Percentiles rank a stretch among this genome's conserved stretches.
These are phyloP conservation scores for Gila orcuttii DNA, from an alignment of 2,113 vertebrate species.

Conservation along the genomic window DNA sequence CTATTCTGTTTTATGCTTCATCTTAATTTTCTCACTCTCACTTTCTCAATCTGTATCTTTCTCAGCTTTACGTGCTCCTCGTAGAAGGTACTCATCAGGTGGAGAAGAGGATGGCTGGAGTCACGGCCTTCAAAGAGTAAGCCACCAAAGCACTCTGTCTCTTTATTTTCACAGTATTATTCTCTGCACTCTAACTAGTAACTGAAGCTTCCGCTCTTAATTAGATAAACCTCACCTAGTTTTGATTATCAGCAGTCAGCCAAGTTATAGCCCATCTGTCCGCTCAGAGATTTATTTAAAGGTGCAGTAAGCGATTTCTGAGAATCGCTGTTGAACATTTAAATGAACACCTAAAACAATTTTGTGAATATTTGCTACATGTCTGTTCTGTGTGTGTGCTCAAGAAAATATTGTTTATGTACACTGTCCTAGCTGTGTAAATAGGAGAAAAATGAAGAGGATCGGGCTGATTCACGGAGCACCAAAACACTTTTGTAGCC, in stretches of 20 bases:
- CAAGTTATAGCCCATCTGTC: neutral
- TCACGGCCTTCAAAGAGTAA: constrained; percentile 85
- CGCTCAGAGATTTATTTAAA: neutral
- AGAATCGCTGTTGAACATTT: no score
- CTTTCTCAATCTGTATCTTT: neutral
- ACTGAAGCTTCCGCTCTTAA: neutral
- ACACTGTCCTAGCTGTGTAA: no score
- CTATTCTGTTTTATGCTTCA: neutral
- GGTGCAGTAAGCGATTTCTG: no score
- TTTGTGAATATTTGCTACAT: no score
- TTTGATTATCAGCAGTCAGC: neutral
- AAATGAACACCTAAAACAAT: no score
- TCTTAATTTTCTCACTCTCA: constrained; percentile 24
- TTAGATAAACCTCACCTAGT: neutral
- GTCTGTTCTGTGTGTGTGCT: no score
- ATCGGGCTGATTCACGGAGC: no score
- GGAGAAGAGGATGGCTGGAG: constrained; percentile 84
- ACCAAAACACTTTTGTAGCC: no score
- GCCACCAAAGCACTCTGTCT: constrained; percentile 18
- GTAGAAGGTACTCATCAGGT: constrained; percentile 81
- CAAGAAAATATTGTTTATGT: no score
- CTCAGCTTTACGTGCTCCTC: constrained; percentile 77
- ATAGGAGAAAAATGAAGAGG: no score
- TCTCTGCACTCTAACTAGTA: neutral
- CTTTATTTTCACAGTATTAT: neutral